Conservation (phyloP, 2,113 vertebrate species). For the Alectura lathami region DNA sequence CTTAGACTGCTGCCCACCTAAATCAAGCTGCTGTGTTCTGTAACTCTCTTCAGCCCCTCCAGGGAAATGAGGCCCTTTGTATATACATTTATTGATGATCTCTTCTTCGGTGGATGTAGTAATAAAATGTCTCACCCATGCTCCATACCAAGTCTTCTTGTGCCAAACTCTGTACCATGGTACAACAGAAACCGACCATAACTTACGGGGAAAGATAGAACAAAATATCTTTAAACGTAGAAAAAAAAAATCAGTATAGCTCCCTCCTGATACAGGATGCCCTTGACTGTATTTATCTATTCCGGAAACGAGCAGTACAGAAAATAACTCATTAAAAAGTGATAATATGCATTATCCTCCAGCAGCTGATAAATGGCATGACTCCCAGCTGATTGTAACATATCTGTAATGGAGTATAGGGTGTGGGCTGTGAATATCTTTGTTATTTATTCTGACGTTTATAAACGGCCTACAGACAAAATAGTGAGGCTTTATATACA, state of each 20-base stretch:
- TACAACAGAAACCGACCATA: background rate
- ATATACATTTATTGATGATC: background rate
- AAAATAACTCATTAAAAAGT: constrained; percentile 66
- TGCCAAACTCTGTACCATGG: background rate
- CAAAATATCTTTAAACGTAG: constrained; percentile 1
- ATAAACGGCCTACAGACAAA: constrained; percentile 41
- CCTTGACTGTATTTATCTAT: constrained; percentile 52
- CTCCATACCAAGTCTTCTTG: background rate
- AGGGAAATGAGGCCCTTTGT: background rate
- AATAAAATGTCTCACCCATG: background rate
- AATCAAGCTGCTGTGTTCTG: background rate
- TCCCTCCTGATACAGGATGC: constrained; percentile 14
- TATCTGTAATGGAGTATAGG: constrained; percentile 31
- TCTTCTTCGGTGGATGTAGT: background rate
- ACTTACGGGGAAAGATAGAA: background rate
- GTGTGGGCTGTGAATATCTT: background rate
- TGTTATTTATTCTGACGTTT: constrained; percentile 14
- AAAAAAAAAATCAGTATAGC: background rate
- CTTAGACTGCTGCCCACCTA: background rate
- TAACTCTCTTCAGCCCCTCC: background rate
- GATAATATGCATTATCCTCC: constrained; percentile 58
- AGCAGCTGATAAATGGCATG: constrained; percentile 51
- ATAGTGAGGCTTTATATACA: constrained; percentile 12
- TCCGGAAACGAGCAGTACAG: constrained; percentile 28
- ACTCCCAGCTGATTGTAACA: constrained; percentile 48